Conservation (phyloP, 1,140 invertebrate species). For the Lucilia sericata region DNA sequence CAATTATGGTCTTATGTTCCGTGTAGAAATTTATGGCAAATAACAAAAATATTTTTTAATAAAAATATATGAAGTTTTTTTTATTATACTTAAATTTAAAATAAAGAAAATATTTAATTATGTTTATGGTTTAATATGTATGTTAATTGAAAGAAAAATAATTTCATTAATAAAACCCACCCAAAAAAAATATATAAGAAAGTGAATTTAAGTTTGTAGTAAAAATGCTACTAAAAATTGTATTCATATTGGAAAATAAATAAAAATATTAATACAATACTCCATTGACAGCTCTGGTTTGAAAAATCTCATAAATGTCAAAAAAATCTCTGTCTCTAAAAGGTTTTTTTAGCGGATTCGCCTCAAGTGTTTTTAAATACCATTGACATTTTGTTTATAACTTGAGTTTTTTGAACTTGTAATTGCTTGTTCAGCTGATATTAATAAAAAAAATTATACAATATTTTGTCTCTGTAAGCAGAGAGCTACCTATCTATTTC, state of each 20-base stretch:
- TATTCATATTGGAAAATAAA: too few species aligned
- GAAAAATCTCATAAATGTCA: too few species aligned
- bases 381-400: not conserved
- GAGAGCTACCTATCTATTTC: too few species aligned
- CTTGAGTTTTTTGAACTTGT: not conserved
- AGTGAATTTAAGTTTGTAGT: too few species aligned
- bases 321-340: too few species aligned
- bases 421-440: not conserved
- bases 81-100: constrained; percentile 33
- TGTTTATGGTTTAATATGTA: not conserved
- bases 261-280: too few species aligned
- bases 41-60: constrained; percentile 46
- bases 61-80: not conserved
- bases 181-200: not conserved
- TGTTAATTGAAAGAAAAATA: not conserved
- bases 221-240: too few species aligned
- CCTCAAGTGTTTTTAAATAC: not conserved
- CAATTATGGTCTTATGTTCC: constrained; percentile 70
- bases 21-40: constrained; percentile 69
- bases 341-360: too few species aligned
- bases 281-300: too few species aligned
- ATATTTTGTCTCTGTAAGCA: too few species aligned
- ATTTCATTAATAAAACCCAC: not conserved
- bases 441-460: too few species aligned
- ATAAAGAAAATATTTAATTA: constrained; percentile 3